Evolutionary conservation across 2,797 vertebrate species (phyloP).

Genomic region (Acanthis flammea): DNA sequence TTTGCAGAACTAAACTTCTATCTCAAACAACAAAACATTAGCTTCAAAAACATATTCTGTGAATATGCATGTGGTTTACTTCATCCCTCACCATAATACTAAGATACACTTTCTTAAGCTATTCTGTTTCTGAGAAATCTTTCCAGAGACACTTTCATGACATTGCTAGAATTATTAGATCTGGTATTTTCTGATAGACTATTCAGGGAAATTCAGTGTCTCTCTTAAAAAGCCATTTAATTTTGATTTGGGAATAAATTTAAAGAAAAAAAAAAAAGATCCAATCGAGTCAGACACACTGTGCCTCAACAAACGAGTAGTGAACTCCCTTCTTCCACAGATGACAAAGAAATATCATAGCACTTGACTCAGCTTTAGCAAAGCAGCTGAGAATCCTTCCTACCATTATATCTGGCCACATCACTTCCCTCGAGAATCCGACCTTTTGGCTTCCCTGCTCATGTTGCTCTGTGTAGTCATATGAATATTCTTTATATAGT

Average conservation of each 20-base stretch:
- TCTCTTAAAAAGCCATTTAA: neutral
- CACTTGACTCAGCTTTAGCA: conserved; percentile 12
- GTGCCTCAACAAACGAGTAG: neutral
- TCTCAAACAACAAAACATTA: conserved; percentile 7
- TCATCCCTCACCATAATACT: neutral
- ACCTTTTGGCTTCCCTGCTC: conserved; percentile 31
- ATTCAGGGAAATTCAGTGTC: neutral
- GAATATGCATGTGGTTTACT: conserved; percentile 7
- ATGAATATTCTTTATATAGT: conserved; percentile 62
- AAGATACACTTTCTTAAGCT: conserved; percentile 61
- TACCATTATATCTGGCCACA: neutral
- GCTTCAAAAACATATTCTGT: conserved; percentile 33
- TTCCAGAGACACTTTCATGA: conserved; percentile 40
- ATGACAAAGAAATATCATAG: conserved; percentile 1
- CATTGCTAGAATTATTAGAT: conserved; percentile 15
- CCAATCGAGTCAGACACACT: neutral
- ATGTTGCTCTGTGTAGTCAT: conserved; percentile 44
- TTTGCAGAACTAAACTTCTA: conserved; percentile 39
- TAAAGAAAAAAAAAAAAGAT: neutral
- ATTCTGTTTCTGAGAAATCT: conserved; percentile 49
- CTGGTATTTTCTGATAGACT: neutral
- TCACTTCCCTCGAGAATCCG: neutral
- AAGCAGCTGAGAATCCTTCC: neutral
- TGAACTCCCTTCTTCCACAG: neutral
- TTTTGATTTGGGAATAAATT: conserved; percentile 31